Base-by-base conservation (phyloP, 2,888 invertebrate species). In the Eristalis tenax region DNA sequence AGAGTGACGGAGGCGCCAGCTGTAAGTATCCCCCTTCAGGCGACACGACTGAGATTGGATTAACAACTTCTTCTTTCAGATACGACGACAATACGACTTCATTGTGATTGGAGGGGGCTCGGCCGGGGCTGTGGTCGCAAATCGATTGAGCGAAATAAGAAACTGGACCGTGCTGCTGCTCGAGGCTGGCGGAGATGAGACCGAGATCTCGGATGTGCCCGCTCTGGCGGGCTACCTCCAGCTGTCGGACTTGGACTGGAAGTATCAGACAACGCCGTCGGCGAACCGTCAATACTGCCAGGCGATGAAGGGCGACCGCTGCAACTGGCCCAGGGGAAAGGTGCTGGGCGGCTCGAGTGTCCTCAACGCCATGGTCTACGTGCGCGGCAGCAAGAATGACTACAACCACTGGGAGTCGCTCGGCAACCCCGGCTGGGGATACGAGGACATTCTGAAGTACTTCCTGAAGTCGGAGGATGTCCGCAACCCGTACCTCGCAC, bases 281-380 rank as follows among this genome's bases (percentile, higher is more conserved):
- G 94, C 94, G 43, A 95, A 96, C 89, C 95, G 96, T 65, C 95
- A 96, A n/a, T 97, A 97, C 92, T 98, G 98, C 90, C 94, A 97
- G 86, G 97, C 97, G 8, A 97, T 98, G 97, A 95, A 96, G 89
- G 97, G 96, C 0, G 97, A 97, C 92, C 94, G 97, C 85, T 98
- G 97, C 92, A 97, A 97, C 93, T 98, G 97, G 98, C 97, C 98
- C 2, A 94, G 99, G 88, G 99, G 99, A 71, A 98, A 97, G 92
- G 98, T 97, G 22, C 94, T 98, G 26, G 98, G 98, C 28, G 98
- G 98, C 15, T 95, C 96, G 77, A 97, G 97, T 90, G 97, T 97
- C 1, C 94, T 98, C 0, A 98, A 98, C 92, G 97, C 97, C 15
- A 98, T 98, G 98, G 95, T 98, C 43, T 98, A 98, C 93, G 96